phyloP scores from a whole-genome alignment of 1,140 invertebrate genomes.

The Musca vetustissima region DNA sequence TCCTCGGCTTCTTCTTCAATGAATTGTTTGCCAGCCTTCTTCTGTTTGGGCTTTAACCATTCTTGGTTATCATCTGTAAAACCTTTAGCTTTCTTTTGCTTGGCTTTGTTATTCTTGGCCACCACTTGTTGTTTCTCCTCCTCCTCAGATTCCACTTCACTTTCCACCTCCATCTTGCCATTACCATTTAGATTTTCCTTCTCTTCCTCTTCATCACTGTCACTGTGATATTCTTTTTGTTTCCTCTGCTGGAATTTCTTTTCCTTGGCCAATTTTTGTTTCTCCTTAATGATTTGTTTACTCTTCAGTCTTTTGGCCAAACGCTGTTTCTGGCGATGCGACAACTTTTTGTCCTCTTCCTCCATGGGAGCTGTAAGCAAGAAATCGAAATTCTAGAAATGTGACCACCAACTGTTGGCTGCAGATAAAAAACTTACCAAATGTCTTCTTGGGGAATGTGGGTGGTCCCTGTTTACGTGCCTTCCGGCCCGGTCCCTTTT shows the following conservation, averaged over 20 bases:
- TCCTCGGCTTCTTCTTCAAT: conserved; percentile 19
- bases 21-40: conserved; percentile 54
- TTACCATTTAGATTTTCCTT: neutral
- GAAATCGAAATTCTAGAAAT: neutral
- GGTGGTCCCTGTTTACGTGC: conserved; percentile 82
- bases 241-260: conserved; percentile 14
- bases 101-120: conserved; percentile 21
- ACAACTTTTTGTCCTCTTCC: conserved; percentile 61
- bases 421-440: conserved; percentile 55
- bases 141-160: conserved; percentile 29
- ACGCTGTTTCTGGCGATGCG: conserved; percentile 70
- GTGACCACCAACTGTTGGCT: neutral
- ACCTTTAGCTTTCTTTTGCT: conserved; percentile 48
- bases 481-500: conserved; percentile 82
- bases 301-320: conserved; percentile 65
- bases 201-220: conserved; percentile 44
- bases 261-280: conserved; percentile 53
- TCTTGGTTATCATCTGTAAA: conserved; percentile 70
- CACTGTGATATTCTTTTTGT: conserved; percentile 44
- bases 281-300: conserved; percentile 57
- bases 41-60: conserved; percentile 67
- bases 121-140: conserved; percentile 35
- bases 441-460: conserved; percentile 60
- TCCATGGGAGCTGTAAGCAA: conserved; percentile 41
- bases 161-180: conserved; percentile 25